Conservation (phyloP, 2,888 invertebrate species). For the Ennomos fuscantarius region DNA sequence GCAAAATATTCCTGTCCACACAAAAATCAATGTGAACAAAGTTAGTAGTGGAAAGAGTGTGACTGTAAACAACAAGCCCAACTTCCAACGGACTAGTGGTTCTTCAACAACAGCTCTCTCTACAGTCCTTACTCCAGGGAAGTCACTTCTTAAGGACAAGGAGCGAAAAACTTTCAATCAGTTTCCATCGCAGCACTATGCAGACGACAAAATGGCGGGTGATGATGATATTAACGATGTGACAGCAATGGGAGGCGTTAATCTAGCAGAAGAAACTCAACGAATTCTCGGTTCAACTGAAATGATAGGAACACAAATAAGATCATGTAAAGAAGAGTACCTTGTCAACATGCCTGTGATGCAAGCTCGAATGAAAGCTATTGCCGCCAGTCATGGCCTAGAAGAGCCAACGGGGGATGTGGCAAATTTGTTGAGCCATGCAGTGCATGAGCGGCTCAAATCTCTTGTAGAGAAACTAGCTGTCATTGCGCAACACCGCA, state of each 20-base stretch:
- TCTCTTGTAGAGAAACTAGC: slow-evolving; percentile 96
- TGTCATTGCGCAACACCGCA: slow-evolving; percentile 96
- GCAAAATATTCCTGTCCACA: slow-evolving; percentile 75
- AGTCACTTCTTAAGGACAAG: slow-evolving; percentile 90
- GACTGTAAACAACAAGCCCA: slow-evolving; percentile 69
- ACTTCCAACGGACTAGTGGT: slow-evolving; percentile 62
- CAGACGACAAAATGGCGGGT: slow-evolving; percentile 87
- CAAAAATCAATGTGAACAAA: slow-evolving; percentile 72
- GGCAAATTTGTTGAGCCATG: slow-evolving; percentile 95
- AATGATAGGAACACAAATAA: slow-evolving; percentile 94
- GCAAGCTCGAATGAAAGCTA: slow-evolving; percentile 90
- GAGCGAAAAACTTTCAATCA: slow-evolving; percentile 86
- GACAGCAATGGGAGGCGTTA: slow-evolving; percentile 99
- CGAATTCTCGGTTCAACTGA: slow-evolving; percentile 97
- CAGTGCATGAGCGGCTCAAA: slow-evolving; percentile 96
- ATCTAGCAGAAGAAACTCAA: slow-evolving; percentile 97
- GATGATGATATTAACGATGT: slow-evolving; percentile 99
- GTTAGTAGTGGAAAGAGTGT: slow-evolving; percentile 75
- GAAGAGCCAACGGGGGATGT: slow-evolving; percentile 95
- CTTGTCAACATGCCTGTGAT: slow-evolving; percentile 92
- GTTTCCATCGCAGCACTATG: slow-evolving; percentile 84
- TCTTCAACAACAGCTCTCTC: slow-evolving; percentile 61
- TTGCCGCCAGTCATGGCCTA: slow-evolving; percentile 90
- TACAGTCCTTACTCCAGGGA: slow-evolving; percentile 78
- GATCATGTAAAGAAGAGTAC: slow-evolving; percentile 96